These are phyloP conservation scores for Sparus aurata DNA, from an alignment of 2,797 vertebrate species.

Conservation along the genomic window DNA sequence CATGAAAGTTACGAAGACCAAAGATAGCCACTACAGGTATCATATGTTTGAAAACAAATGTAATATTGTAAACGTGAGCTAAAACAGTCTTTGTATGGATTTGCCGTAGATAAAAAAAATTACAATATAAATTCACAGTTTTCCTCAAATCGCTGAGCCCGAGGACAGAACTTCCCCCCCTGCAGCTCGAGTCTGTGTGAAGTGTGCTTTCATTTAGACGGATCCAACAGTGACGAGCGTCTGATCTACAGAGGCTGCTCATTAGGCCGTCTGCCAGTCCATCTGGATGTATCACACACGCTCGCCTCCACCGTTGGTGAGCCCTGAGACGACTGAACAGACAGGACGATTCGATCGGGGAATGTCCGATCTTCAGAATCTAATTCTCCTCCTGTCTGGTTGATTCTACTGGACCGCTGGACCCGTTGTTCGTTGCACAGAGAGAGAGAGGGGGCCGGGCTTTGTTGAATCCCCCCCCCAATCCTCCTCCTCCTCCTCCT, in stretches of 20 bases:
- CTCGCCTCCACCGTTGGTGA: slow-evolving; percentile 25
- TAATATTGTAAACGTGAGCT: background rate
- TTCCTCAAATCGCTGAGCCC: background rate
- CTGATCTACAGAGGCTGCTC: slow-evolving; percentile 57
- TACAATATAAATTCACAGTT: background rate
- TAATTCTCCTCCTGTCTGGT: slow-evolving; percentile 17
- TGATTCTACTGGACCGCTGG: slow-evolving; percentile 1
- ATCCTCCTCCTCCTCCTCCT: background rate
- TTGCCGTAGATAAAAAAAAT: too few species aligned
- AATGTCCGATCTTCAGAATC: slow-evolving; percentile 38
- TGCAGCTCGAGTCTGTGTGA: slow-evolving; percentile 33
- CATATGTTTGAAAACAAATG: background rate
- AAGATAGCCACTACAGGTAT: too few species aligned
- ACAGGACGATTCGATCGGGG: slow-evolving; percentile 35
- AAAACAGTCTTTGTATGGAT: background rate
- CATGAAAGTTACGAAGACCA: too few species aligned
- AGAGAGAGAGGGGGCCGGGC: background rate
- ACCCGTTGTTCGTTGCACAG: slow-evolving; percentile 10
- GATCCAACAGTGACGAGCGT: slow-evolving; percentile 23
- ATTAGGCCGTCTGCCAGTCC: slow-evolving; percentile 62
- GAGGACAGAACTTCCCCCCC: slow-evolving; percentile 24
- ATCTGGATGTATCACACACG: slow-evolving; percentile 61
- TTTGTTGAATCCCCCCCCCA: slow-evolving; percentile 24
- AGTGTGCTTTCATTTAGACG: slow-evolving; percentile 50
- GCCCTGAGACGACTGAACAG: slow-evolving; percentile 38